phyloP scores from a whole-genome alignment of 2,888 invertebrate species.

The Podabrus alpinus region DNA sequence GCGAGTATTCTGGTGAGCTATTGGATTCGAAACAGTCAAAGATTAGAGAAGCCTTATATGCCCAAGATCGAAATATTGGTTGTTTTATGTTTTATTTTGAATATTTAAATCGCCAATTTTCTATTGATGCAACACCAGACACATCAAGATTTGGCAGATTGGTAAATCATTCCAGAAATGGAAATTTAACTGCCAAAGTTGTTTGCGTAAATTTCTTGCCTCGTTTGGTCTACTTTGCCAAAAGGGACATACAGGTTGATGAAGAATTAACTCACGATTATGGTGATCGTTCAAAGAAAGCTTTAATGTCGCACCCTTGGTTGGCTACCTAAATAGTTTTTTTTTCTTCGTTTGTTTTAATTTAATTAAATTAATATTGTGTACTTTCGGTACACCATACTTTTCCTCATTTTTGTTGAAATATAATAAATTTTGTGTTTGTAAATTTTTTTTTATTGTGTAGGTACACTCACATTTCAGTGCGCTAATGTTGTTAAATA shows the following conservation, averaged over 20 bases:
- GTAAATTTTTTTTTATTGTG: too few relatives aligned
- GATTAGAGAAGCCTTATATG: slow-evolving; percentile 79
- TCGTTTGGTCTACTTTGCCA: slow-evolving; percentile 86
- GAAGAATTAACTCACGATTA: slow-evolving; percentile 97
- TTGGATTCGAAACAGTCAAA: slow-evolving; percentile 83
- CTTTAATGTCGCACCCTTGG: slow-evolving; percentile 94
- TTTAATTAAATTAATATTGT: too few relatives aligned
- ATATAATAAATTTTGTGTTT: too few relatives aligned
- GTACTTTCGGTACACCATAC: too few relatives aligned
- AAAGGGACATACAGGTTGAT: slow-evolving; percentile 80
- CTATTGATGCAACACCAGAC: slow-evolving; percentile 96
- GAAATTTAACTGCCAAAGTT: slow-evolving; percentile 87
- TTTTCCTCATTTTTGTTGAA: too few relatives aligned
- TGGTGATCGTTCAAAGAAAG: slow-evolving; percentile 92
- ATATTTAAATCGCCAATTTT: slow-evolving; percentile 87
- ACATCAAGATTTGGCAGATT: slow-evolving; percentile 86
- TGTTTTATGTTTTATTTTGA: slow-evolving; percentile 99
- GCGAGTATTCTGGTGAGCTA: slow-evolving; percentile 95
- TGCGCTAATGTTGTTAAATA: too few relatives aligned
- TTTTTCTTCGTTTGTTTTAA: too few relatives aligned
- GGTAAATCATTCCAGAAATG: slow-evolving; percentile 93
- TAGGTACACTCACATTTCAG: too few relatives aligned
- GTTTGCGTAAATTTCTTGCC: slow-evolving; percentile 78
- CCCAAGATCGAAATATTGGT: slow-evolving; percentile 83
- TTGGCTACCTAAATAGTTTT: slow-evolving; percentile 61